Base-by-base conservation (phyloP, 92 coral and sea anemone genomes). In the Zoanthus sociatus region DNA sequence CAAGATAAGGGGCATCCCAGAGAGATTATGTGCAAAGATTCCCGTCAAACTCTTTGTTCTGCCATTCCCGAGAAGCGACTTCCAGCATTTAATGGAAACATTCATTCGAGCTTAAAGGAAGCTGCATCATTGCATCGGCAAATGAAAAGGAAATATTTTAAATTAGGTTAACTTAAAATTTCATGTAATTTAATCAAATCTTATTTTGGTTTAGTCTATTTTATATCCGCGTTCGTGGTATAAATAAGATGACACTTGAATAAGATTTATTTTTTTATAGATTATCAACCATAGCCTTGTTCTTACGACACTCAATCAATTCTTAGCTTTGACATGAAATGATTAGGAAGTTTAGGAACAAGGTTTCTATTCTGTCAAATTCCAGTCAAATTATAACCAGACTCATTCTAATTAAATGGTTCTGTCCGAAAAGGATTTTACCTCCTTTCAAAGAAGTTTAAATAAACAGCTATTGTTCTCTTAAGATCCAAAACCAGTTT, bases 351-450 rank as follows among this genome's bases (percentile, higher is more conserved):
- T 51, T 17, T 6, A 66, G 20, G 42, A 45, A 46, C 31, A 30
- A 18, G 74, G 56, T 64, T 79, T 67, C 60, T 64, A 81, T 50
- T 81, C 85, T 64, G 85, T 64, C 85, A 81, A 81, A 81, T 81
- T 64, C 85, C 75, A 66, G 58, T 66, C 85, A 66, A 81, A 64
- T 64, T 81, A 81, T 81, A 67, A 21, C 85, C 85, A 81, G 85
- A 81, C 66, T 73, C 85, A 64, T 66, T 45, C 46, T 81, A 81
- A 81, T 81, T 81, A 81, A 66, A 81, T 81, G 60, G 60, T 64
- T 81, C 75, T 81, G 85, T 30, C 11, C 9, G 66, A 81, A 81
- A 74, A 63, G 60, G 85, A 16, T 78, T 70, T 53, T 37, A 69
- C 73, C 85, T 72, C 83, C 75, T 75, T 64, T 45, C 74, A 78